Evolutionary conservation across 2,113 vertebrate genomes (phyloP).

Genomic region (Pogonocichla stellata): DNA sequence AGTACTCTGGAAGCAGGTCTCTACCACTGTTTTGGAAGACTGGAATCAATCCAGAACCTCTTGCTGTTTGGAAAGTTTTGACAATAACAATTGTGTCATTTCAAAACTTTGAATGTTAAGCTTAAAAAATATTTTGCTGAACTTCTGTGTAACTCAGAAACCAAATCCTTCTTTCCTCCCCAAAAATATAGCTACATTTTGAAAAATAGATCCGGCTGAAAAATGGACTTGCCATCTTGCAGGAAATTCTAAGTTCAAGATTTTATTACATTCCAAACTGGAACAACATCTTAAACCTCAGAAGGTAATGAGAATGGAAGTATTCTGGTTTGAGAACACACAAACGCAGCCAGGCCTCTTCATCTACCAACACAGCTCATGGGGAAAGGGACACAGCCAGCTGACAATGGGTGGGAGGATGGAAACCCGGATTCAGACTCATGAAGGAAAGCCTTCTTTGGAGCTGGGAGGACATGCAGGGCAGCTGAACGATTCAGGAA

Average conservation of each 20-base stretch:
- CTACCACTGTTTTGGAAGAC: constrained; percentile 28
- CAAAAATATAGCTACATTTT: neutral
- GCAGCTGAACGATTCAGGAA: neutral
- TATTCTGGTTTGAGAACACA: neutral
- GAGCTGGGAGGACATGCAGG: neutral
- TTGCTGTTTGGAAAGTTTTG: constrained; percentile 33
- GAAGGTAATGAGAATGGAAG: neutral
- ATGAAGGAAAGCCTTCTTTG: neutral
- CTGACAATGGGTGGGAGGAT: neutral
- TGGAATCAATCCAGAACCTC: constrained; percentile 14
- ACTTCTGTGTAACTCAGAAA: constrained; percentile 35
- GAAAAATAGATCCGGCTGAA: constrained; percentile 10
- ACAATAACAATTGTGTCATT: constrained; percentile 48
- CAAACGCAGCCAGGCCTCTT: neutral
- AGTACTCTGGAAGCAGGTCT: neutral
- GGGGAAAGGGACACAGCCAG: neutral
- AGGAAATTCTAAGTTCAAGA: constrained; percentile 27
- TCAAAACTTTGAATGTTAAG: constrained; percentile 27
- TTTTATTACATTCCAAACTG: constrained; percentile 24
- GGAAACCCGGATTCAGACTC: neutral
- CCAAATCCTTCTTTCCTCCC: constrained; percentile 7
- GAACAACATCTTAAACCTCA: constrained; percentile 10
- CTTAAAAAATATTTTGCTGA: constrained; percentile 46
- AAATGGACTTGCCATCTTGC: neutral
- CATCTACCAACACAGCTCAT: neutral